Base-by-base conservation (phyloP, 2,888 invertebrate genomes). In the Leptodirus hochenwartii region DNA sequence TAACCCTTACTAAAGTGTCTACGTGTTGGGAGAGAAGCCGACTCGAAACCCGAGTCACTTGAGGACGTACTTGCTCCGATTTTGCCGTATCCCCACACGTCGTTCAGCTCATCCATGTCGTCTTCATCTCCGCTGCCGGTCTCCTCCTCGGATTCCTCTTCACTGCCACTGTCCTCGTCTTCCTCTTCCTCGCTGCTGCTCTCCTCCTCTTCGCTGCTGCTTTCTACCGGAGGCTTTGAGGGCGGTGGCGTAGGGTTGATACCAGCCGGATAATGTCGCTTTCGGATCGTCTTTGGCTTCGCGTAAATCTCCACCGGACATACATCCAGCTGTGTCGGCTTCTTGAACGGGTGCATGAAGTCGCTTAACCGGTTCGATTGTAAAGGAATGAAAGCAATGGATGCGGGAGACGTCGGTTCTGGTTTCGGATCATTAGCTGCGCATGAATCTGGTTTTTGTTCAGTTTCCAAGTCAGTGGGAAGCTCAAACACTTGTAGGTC, bases 11-110 rank as follows among this genome's bases (percentile, higher is more conserved):
- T 64, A 35, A 62, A n/a, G n/a, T n/a, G n/a, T n/a, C n/a, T n/a
- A n/a, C n/a, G n/a, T n/a, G n/a, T n/a, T n/a, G n/a, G n/a, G n/a
- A 70, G 69, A 43, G 69, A 70, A 27, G 72, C 70, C 34, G 55
- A 66, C 52, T 80, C 79, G 54, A 82, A 80, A 40, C 82, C 81
- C 34, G 82, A 82, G 59, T 82, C 82, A 54, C 77, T 78, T 44
- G 81, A 81, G 45, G 78, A 76, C 36, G 78, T 80, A 33, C 75
- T 75, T 54, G 66, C 62, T 44, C 66, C 64, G 41, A 66, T 63
- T 38, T 48, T 47, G 30, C 39, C 37, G 23, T 39, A 36, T 12
- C 36, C 38, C 38, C 36, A 38, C 5, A 37, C 37, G 14, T 38
- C 38, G 25, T 36, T 35, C 13, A 36, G 17, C 6, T 37, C 38